Evolutionary conservation across 2,888 invertebrate genomes (phyloP).

Genomic region (Invenusta paracnida): DNA sequence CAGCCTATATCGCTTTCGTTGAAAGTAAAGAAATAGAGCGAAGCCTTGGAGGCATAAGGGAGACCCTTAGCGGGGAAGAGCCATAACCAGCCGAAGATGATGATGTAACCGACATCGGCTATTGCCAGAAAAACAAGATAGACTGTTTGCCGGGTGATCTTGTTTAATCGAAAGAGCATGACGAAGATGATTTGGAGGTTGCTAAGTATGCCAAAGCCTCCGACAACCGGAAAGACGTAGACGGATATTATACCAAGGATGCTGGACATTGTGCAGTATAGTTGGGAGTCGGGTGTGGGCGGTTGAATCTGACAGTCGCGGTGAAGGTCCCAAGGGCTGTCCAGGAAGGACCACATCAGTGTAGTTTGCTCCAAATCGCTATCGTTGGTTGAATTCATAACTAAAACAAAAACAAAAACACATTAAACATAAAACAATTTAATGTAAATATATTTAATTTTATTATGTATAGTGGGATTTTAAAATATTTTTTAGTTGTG

Average conservation of each 20-base stretch:
- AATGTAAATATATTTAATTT: too few species aligned
- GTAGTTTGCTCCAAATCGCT: too few species aligned
- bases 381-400: too few species aligned
- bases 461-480: too few species aligned
- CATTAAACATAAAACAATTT: too few species aligned
- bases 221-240: slow-evolving; percentile 33
- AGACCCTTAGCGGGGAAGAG: slow-evolving; percentile 37
- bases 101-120: slow-evolving; percentile 19
- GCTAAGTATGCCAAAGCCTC: neutral
- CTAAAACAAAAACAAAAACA: too few species aligned
- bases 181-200: neutral
- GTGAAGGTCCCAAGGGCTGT: neutral
- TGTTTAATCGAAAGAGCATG: neutral
- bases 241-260: slow-evolving; percentile 26
- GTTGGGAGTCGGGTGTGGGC: neutral
- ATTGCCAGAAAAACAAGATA: slow-evolving; percentile 35
- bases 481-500: too few species aligned
- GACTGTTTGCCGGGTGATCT: slow-evolving; percentile 25
- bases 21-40: slow-evolving; percentile 29
- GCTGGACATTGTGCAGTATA: slow-evolving; percentile 16
- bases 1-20: slow-evolving; percentile 21
- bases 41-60: slow-evolving; percentile 27
- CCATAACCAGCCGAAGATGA: slow-evolving; percentile 39
- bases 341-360: neutral
- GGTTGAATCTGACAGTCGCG: neutral